Base-by-base conservation (phyloP, 2,797 vertebrate genomes). In the Artibeus lituratus region DNA sequence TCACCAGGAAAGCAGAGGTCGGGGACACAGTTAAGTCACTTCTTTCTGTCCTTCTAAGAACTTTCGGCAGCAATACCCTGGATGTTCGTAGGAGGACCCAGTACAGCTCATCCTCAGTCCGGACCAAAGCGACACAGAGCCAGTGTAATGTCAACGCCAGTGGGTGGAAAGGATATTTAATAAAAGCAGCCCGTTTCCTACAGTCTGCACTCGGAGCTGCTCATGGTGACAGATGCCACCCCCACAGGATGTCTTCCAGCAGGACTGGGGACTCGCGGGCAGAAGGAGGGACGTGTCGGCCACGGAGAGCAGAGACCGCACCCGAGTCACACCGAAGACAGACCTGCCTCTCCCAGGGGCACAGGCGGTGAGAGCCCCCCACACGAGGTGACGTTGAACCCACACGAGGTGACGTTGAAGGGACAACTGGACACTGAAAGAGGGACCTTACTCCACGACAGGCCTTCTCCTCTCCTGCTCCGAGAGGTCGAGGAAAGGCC, bases 31-130 rank as follows among this genome's bases (percentile, higher is more conserved):
- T 42, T 55, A 84, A 87, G 44, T 87, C 37, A 74, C 90, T 92
- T 87, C 32, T 19, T 92, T 87, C 32, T 19, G 16, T 78, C 77
- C 42, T 67, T 87, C 74, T 57, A 53, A 95, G 62, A 55, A 78
- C 26, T 73, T 87, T 67, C 24, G 89, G 49, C 39, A 78, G 51
- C 14, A 37, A 8, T 82, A 69, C 32, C 24, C 55, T 32, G 85
- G 21, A 51, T 88, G 29, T 85, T 92, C 39, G n/a, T 24, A 74
- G 49, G 55, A 10, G 11, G 7, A 51, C 29, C 62, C 83, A 95
- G 94, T 88, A 95, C 92, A 96, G 78, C 39, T 86, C 72, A 86
- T 91, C 97, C 80, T 90, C 70, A 70, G 12, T 39, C 70, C 88
- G 55, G 39, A 96, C 95, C 91, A n/a, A 59, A 91, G 67, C 7